Evolutionary conservation across 2,888 invertebrate genomes (phyloP), one percentile per base, ranked within the genome.

Genomic region (Neoaliturus tenellus): DNA sequence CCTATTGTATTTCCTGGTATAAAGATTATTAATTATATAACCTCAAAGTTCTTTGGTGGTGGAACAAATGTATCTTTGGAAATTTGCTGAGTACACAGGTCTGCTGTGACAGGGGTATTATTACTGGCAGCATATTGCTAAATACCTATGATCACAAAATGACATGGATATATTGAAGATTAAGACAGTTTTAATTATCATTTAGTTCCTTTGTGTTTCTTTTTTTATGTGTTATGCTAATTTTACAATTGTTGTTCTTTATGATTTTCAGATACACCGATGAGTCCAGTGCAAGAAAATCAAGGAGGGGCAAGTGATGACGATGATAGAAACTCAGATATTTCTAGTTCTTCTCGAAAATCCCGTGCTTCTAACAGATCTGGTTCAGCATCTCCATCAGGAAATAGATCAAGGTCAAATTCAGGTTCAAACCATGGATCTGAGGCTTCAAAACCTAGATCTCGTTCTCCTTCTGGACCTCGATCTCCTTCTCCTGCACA

Each of bases 371-470:
- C 87, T 8, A 87, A 88, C 0, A 87, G 89, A 82, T 88, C 89
- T 39, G 55, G 75, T 0, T 55, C 71, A 25, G 35, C 35, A 28
- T 69, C 82, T 23, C 80, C 80, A 23, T 17, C 67, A 85, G 80
- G 82, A 41, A 88, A 89, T 12, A 87, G 88, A 62, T 90, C 90
- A 3, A 87, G 88, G 35, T 90, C 90, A 44, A 85, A 84, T n/a
- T 82, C 84, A 25, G 75, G 71, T 17, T 85, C 85, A 41, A 33
- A 58, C 23, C 88, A 87, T 67, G 82, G 87, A 71, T 86, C 87
- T 51, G 33, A 86, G 83, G 83, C 88, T 23, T 71, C 75, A 17
- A 67, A 71, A n/a, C 81, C 83, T 20, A 55, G 84, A 39, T 88
- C 87, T 62, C 85, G 88, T 75, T 89, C 89, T 0, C 48, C 31